Evolutionary conservation across 2,797 vertebrate species (phyloP).

Genomic region (Arrhamphus sclerolepis): DNA sequence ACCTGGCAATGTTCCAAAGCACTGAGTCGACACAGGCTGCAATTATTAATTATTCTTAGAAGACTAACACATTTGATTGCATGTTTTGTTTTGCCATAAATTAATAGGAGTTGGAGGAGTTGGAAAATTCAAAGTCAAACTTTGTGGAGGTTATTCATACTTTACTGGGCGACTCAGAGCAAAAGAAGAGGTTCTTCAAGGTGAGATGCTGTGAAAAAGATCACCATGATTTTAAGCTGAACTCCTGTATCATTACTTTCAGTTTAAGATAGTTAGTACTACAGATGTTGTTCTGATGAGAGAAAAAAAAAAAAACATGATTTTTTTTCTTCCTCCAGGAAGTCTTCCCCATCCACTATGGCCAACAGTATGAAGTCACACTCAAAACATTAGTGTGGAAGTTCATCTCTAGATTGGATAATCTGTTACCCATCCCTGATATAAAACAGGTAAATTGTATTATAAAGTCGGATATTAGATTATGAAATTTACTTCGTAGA

Average conservation of each 20-base stretch:
- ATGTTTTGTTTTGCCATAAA: too few relatives aligned
- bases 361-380: slow-evolving; percentile 28
- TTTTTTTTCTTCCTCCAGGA: slow-evolving; percentile 22
- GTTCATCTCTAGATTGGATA: slow-evolving; percentile 78
- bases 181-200: slow-evolving; percentile 35
- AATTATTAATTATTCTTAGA: too few relatives aligned
- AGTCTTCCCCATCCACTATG: slow-evolving; percentile 37
- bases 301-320: too few relatives aligned
- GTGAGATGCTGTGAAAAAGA: slow-evolving; percentile 2
- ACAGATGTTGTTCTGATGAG: not conserved
- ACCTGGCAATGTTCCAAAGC: too few relatives aligned
- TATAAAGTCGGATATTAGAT: not conserved
- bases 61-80: too few relatives aligned
- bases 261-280: too few relatives aligned
- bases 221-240: not conserved
- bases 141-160: slow-evolving; percentile 37
- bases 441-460: slow-evolving; percentile 50
- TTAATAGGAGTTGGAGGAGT: slow-evolving; percentile 30
- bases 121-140: slow-evolving; percentile 46
- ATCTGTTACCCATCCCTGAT: slow-evolving; percentile 67
- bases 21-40: too few relatives aligned
- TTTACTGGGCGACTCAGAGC: slow-evolving; percentile 24
- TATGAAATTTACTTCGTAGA: too few relatives aligned
- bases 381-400: slow-evolving; percentile 73
- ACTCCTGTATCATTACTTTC: too few relatives aligned